Evolutionary conservation across 2,113 vertebrate genomes (phyloP).

Genomic region (Micronisus gabar): DNA sequence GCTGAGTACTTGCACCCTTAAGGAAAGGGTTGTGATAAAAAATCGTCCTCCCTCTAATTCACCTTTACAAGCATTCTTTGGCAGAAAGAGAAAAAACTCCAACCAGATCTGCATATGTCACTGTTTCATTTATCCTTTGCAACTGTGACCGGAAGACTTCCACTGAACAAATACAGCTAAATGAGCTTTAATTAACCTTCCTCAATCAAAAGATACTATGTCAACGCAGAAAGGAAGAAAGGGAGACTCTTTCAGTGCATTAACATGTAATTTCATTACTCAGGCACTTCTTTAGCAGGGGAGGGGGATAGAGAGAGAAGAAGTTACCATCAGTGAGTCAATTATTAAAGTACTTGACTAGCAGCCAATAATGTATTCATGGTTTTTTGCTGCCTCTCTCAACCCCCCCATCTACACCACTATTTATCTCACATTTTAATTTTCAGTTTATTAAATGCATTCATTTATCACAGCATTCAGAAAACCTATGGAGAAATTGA

Average conservation of each 20-base stretch:
- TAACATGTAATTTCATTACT: conserved; percentile 67
- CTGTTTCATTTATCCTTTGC: conserved; percentile 13
- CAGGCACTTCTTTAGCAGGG: conserved; percentile 63
- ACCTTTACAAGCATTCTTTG: not conserved
- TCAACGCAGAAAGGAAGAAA: conserved; percentile 48
- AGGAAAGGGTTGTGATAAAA: not conserved
- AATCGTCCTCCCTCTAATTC: not conserved
- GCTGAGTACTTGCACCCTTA: not conserved
- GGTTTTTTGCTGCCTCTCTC: conserved; percentile 50
- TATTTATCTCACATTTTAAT: conserved; percentile 83
- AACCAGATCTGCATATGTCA: not conserved
- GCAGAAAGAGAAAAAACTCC: not conserved
- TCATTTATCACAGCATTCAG: conserved; percentile 64
- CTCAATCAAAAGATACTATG: conserved; percentile 72
- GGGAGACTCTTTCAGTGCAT: conserved; percentile 34
- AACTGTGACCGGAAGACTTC: not conserved
- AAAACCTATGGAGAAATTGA: conserved; percentile 51
- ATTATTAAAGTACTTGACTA: conserved; percentile 67
- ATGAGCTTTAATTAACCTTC: conserved; percentile 75
- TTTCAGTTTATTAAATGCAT: conserved; percentile 79
- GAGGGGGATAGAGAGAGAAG: not conserved
- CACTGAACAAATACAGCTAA: conserved; percentile 64
- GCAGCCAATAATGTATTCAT: conserved; percentile 66
- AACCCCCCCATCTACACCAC: conserved; percentile 21
- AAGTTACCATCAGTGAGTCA: conserved; percentile 49